A percentile compares a stretch with the other conserved stretches of the same genome.
These are phyloP conservation scores for Sesia apiformis DNA, from an alignment of 2,888 invertebrate genomes.

Conservation along the genomic window DNA sequence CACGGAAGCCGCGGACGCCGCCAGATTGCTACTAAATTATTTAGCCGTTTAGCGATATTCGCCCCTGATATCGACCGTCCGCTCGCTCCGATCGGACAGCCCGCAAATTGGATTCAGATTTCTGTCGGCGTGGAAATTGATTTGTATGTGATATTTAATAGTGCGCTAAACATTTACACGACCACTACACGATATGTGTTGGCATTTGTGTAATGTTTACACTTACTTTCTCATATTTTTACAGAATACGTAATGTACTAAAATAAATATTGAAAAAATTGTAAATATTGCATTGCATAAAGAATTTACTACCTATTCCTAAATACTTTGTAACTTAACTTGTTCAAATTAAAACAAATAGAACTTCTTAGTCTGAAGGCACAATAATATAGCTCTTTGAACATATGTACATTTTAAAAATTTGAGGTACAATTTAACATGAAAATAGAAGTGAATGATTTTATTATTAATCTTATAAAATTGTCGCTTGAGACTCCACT, in stretches of 20 bases:
- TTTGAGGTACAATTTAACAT: too few species aligned
- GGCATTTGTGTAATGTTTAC: neutral
- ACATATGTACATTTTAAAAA: too few species aligned
- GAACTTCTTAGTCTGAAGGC: too few species aligned
- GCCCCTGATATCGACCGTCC: constrained; percentile 54
- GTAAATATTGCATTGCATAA: too few species aligned
- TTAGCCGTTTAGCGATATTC: constrained; percentile 73
- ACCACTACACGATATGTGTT: neutral
- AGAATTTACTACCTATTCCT: too few species aligned
- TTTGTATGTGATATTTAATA: constrained; percentile 69
- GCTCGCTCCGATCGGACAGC: constrained; percentile 62
- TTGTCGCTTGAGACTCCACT: constrained; percentile 52
- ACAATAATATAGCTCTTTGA: too few species aligned
- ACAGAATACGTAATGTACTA: too few species aligned
- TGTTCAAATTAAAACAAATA: too few species aligned
- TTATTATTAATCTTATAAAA: constrained; percentile 14
- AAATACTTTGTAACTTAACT: too few species aligned
- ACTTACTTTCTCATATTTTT: neutral
- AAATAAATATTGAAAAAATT: too few species aligned
- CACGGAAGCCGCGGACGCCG: constrained; percentile 27
- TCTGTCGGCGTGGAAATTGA: constrained; percentile 65
- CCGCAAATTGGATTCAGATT: constrained; percentile 73
- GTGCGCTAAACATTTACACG: constrained; percentile 15
- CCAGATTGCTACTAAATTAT: constrained; percentile 70
- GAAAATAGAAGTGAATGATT: too few species aligned